Base-by-base conservation (phyloP, 2,888 invertebrate species). In the Lithophane leautieri region DNA sequence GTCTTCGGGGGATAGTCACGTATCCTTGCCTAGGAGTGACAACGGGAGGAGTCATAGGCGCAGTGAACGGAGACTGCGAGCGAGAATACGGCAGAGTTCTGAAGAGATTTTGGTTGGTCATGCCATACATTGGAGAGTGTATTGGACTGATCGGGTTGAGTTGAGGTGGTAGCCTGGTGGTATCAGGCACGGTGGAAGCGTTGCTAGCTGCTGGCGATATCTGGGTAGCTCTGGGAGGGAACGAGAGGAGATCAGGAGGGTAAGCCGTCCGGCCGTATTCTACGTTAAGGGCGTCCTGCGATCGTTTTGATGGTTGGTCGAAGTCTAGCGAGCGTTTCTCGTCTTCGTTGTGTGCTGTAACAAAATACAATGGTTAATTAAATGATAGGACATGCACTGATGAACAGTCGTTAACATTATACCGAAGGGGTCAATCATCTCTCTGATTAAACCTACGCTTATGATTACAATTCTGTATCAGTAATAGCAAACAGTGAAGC, bases 1-100 rank as follows among this genome's bases (percentile, higher is more conserved):
- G 98, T 89, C 98, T 97, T 85, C 98, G 97, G 0, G 98, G 98
- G 79, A 99, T 98, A 25, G 98, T 98, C 62, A 98, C 98, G 92
- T 98, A 98, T 19, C 98, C 98, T 91, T 98, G 98, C 82, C 98
- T 97, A 8, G 98, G 98, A 42, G 97, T 97, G 60, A 98, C 97
- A 11, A 98, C 97, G 47, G 98, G 97, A 12, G 97, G 97, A 62
- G 96, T 96, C 6, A 96, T 95, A 47, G 97, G 97, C 11, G 97
- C 97, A 50, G 97, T 97, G 88, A 98, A 98, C 0, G 98, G 98
- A n/a, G 98, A 98, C 81, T 98, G 98, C 50, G 98, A 98, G 50
- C 97, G 94, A 52, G 98, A 98, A 94, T 98, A 98, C 16, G 98
- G 98, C 74, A 98, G 93, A 4, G 98, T 98, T 91, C 98, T 97